Evolutionary conservation across 2,113 vertebrate genomes (phyloP).

Genomic region (Prietella phreatophila): DNA sequence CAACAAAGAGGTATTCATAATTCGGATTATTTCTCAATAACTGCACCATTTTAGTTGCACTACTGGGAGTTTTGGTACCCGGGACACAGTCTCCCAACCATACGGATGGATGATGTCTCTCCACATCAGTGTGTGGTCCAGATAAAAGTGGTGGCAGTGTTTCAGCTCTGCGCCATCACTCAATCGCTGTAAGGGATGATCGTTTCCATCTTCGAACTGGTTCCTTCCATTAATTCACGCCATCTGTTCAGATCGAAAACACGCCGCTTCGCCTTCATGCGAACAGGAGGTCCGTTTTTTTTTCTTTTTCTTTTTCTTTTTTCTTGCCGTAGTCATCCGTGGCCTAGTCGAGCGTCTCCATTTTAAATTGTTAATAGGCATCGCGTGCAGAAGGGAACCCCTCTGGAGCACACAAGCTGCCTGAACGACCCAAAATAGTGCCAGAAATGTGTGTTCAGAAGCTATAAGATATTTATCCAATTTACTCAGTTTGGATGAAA

Average conservation of each 20-base stretch:
- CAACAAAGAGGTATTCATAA: background rate
- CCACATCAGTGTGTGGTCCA: background rate
- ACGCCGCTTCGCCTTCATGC: slow-evolving; percentile 6
- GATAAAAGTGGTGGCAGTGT: background rate
- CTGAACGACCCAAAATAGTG: slow-evolving; percentile 65
- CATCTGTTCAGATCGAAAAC: slow-evolving; percentile 47
- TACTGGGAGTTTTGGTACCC: background rate
- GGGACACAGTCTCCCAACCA: background rate
- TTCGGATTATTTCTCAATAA: background rate
- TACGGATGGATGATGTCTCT: background rate
- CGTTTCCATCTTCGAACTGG: slow-evolving; percentile 20
- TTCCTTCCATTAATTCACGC: slow-evolving; percentile 37
- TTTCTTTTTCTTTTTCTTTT: background rate
- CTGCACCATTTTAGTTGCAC: background rate
- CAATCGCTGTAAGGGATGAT: background rate
- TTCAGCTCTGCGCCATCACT: background rate
- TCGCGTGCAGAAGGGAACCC: slow-evolving; percentile 64
- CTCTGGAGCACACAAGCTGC: slow-evolving; percentile 62
- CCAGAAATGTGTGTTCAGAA: slow-evolving; percentile 46
- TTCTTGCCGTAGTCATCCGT: slow-evolving; percentile 56
- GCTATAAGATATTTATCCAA: slow-evolving; percentile 62
- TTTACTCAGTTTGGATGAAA: slow-evolving; percentile 11
- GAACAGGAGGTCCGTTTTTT: slow-evolving; percentile 37
- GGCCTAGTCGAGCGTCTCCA: slow-evolving; percentile 67
- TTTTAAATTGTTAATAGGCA: slow-evolving; percentile 75